Percentiles rank a stretch among this genome's conserved stretches.
phyloP scores from a whole-genome alignment of 2,113 vertebrate genomes.

The Sphaerodactylus townsendi region DNA sequence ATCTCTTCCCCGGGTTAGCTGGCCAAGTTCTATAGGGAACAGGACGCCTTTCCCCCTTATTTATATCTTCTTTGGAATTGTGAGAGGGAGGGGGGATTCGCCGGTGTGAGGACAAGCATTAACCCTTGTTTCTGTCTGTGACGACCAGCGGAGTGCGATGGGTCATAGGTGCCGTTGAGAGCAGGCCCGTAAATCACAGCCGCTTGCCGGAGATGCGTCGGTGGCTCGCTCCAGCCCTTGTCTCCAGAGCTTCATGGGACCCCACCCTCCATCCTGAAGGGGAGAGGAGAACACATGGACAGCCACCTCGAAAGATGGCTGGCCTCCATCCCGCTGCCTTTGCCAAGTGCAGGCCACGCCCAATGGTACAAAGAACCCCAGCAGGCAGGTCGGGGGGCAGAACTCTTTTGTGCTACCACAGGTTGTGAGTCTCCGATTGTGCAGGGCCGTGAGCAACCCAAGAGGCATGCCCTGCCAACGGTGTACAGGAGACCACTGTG shows the following conservation, averaged over 20 bases:
- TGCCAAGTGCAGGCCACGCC: background rate
- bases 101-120: slow-evolving; percentile 11
- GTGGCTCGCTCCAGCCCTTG: background rate
- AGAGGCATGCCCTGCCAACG: background rate
- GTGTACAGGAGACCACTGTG: background rate
- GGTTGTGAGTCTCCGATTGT: background rate
- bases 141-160: background rate
- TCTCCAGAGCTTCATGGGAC: background rate
- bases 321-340: background rate
- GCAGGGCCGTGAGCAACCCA: background rate
- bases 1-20: slow-evolving; percentile 22
- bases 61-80: slow-evolving; percentile 42
- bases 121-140: slow-evolving; percentile 21
- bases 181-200: slow-evolving; percentile 5
- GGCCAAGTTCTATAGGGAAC: slow-evolving; percentile 13
- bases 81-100: slow-evolving; percentile 5
- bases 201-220: background rate
- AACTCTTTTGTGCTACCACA: background rate
- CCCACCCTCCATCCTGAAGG: background rate
- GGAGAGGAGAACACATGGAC: background rate
- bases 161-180: background rate
- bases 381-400: background rate
- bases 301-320: background rate
- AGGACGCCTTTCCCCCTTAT: slow-evolving; percentile 20
- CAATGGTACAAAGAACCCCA: background rate